These are phyloP conservation scores for Hypothenemus hampei DNA, from an alignment of 1,140 invertebrate genomes.

Conservation along the genomic window DNA sequence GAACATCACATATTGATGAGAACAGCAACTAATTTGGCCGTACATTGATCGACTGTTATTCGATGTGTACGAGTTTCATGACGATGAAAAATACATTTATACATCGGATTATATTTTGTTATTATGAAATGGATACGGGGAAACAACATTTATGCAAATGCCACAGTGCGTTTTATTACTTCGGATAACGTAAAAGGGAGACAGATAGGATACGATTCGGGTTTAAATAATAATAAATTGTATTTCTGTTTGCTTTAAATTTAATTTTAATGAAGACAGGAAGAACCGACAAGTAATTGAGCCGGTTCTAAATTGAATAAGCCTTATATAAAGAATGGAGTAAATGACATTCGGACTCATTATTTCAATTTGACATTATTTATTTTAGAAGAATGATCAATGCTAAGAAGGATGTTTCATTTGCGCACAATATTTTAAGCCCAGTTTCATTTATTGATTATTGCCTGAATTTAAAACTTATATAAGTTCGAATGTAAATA, in stretches of 20 bases:
- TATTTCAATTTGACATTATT: too few relatives aligned
- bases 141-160: conserved; percentile 10
- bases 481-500: conserved; percentile 36
- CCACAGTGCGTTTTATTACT: not conserved
- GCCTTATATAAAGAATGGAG: too few relatives aligned
- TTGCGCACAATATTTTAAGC: too few relatives aligned
- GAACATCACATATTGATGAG: conserved; percentile 14
- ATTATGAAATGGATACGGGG: conserved; percentile 6
- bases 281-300: too few relatives aligned
- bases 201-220: not conserved
- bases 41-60: conserved; percentile 13
- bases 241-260: too few relatives aligned
- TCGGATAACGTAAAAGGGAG: not conserved
- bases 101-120: conserved; percentile 9
- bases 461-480: conserved; percentile 30
- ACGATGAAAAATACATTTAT: conserved; percentile 14
- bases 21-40: conserved; percentile 11
- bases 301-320: too few relatives aligned
- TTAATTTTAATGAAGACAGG: too few relatives aligned
- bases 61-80: conserved; percentile 11
- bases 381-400: too few relatives aligned
- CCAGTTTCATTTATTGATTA: too few relatives aligned
- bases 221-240: too few relatives aligned
- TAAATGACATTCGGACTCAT: too few relatives aligned
- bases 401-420: too few relatives aligned